Evolutionary conservation across 2,888 invertebrate genomes (phyloP), one percentile per base, ranked within the genome.

Genomic region (Cephus rjabovi): DNA sequence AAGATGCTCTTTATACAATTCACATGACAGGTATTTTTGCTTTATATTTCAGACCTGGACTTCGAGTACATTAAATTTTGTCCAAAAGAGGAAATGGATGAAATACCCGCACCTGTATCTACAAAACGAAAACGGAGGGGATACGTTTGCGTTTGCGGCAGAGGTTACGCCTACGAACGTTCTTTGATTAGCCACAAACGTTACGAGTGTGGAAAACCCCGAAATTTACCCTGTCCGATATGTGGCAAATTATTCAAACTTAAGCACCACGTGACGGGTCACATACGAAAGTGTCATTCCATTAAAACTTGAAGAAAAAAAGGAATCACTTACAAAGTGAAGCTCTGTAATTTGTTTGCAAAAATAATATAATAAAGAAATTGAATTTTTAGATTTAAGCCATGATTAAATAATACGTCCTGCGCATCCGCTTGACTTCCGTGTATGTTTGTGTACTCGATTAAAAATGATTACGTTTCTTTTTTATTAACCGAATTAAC

Each of bases 181-280:
- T 91, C 90, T 12, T 82, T 92, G 68, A 87, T 89, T 80, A 87
- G 90, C 68, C 92, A 92, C 79, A 81, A 87, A 30, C 86, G 87
- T 34, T 89, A 88, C 84, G 91, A 91, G 81, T 92, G 92, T 81
- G 92, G 92, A 4, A 91, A 91, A 81, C 87, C 89, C 77, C 91
- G 92, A 35, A 88, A 87, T 78, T 90, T 92, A 78, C 88, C 88
- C 37, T 92, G 92, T 79, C 87, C 89, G 1, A 83, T 88, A 56
- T 92, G 92, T 82, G 83, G 83, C 4, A 88, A 90, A 79, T 83
- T 86, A 80, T 91, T 90, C 77, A 89, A 89, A 70, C 89, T 90
- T 79, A 90, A 87, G 68, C 86, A 88, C 75, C 87, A 87, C 78
- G 83, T 87, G 74, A 82, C 75, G 23, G 82, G 84, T 76, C 87